Evolutionary conservation across 2,797 vertebrate species (phyloP), one percentile per base, ranked within the genome.

Genomic region (Sciurus vulgaris): DNA sequence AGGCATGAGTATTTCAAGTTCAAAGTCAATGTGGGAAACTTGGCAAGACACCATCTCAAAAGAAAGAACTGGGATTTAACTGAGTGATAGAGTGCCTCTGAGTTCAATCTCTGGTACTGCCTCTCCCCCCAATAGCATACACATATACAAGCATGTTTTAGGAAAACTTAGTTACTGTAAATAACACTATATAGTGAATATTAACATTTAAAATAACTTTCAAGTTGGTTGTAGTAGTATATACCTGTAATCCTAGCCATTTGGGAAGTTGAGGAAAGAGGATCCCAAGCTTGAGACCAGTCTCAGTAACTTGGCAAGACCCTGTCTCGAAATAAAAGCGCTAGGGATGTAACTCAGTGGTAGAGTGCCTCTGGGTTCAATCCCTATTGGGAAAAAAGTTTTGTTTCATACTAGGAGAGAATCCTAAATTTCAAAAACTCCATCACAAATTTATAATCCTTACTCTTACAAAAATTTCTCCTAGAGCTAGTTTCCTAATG

Each of bases 81-180:
- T 33, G 30, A 67, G 63, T 33, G 63, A 13, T 67, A 1, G 15
- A 67, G 33, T n/a, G 33, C 33, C 33, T 7, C 14, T 67, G 33
- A n/a, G 15, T 67, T 67, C 15, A 67, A 17, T 67, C 33, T 33
- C 15, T 3, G 17, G 33, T 67, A n/a, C 24, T 18, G 6, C 6
- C 51, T 17, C 17, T 6, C 17, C 17, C 51, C 17, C 22, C 5
- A 33, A 65, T 33, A 65, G 33, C 22, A 24, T 2, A 7, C 56
- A 56, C 18, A 35, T 24, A 85, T 47, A 44, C 4, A 81, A 77
- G 7, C 26, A 9, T 49, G 2, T 83, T 94, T 51, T 12, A 86
- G 67, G 47, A 85, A 92, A 87, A 93, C 9, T 95, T 90, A 28
- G 15, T 38, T 91, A 73, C 67, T 91, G 76, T 61, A 94, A 87